These are phyloP conservation scores for Sibirionetta formosa DNA, from an alignment of 2,797 vertebrate species.

Conservation along the genomic window DNA sequence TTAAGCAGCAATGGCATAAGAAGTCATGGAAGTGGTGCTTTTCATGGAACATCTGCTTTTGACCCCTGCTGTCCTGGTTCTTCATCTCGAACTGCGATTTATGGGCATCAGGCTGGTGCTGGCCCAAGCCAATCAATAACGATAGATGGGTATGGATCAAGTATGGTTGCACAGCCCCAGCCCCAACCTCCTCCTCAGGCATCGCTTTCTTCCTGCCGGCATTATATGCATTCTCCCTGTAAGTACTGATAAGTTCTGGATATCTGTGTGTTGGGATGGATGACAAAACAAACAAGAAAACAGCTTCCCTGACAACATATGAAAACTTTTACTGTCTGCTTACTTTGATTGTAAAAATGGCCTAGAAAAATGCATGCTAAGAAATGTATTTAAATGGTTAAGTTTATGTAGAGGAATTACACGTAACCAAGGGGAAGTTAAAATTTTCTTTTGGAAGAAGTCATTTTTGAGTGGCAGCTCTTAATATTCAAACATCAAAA, in stretches of 20 bases:
- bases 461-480: background rate
- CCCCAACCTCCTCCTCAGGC: slow-evolving; percentile 86
- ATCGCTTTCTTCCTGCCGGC: slow-evolving; percentile 93
- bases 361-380: background rate
- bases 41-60: slow-evolving; percentile 95
- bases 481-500: background rate
- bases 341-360: background rate
- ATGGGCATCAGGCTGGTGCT: slow-evolving; percentile 90
- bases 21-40: slow-evolving; percentile 88
- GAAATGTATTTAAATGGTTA: background rate
- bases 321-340: background rate
- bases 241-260: slow-evolving; percentile 63
- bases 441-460: background rate
- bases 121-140: slow-evolving; percentile 90
- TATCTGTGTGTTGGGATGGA: background rate
- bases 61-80: slow-evolving; percentile 98
- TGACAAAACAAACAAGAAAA: background rate
- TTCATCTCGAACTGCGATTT: slow-evolving; percentile 90
- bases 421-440: background rate
- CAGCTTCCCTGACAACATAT: background rate
- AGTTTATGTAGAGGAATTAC: background rate
- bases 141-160: slow-evolving; percentile 90
- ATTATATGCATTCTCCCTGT: slow-evolving; percentile 90
- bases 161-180: slow-evolving; percentile 91
- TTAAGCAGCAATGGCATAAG: slow-evolving; percentile 94